Base-by-base conservation (phyloP, 2,113 vertebrate species). In the Zonotrichia leucophrys region DNA sequence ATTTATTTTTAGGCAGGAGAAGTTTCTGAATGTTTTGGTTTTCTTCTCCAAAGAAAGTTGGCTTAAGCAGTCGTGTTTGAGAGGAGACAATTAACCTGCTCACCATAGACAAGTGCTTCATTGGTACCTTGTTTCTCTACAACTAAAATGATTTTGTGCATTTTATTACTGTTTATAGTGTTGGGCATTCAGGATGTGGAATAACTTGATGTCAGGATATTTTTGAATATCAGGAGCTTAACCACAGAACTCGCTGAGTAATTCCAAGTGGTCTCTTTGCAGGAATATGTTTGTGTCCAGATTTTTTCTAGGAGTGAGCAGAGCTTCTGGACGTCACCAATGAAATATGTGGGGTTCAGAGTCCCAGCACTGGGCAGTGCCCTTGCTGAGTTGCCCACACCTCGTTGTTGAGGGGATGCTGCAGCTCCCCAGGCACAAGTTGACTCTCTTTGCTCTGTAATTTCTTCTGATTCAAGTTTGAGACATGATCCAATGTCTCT, bases 101-200 rank as follows among this genome's bases (percentile, higher is more conserved):
- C 7, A 5, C 87, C 49, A 24, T 5, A 94, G 92, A 83, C 70
- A 89, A 95, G 66, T 87, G 59, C 94, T 93, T 85, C 12, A 77
- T 21, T 95, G 94, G 52, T 96, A 95, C 94, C 79, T 86, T 84
- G 35, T 89, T 97, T 83, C 90, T 87, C 93, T 81, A 70, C 68
- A 90, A 37, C 87, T 89, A 44, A 88, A 69, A 93, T 63, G 64
- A 41, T 27, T 83, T 90, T 74, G 96, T 94, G 92, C 69, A 27
- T 94, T 88, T 90, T 92, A 66, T 95, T 94, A 50, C 88, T 97
- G 67, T 96, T 96, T 69, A 49, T 88, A 94, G 73, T 28, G 13
- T 47, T 88, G 90, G 96, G 85, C 94, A 97, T 97, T 97, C 83
- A 66, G 92, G 89, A 86, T 70, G 87, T 89, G 79, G 50, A 76